Conservation (phyloP, 2,888 invertebrate genomes). For the Mythimna lalbum region DNA sequence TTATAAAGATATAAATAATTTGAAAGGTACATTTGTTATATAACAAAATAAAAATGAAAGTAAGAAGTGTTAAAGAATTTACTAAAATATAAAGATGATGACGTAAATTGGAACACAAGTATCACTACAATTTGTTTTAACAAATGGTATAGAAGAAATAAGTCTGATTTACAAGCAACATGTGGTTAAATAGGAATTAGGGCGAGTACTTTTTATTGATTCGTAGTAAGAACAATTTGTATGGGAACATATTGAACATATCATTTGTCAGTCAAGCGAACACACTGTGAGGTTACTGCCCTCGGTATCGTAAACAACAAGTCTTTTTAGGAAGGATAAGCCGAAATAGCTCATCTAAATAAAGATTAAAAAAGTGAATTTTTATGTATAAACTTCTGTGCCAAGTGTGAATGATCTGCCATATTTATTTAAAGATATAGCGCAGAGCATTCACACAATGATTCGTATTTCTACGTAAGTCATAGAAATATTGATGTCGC, state of each 20-base stretch:
- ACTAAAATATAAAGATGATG: conserved; percentile 17
- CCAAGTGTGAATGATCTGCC: conserved; percentile 61
- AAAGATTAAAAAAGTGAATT: conserved; percentile 41
- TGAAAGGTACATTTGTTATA: conserved; percentile 15
- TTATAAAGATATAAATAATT: not conserved
- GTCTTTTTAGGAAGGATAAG: conserved; percentile 71
- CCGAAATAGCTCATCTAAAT: conserved; percentile 72
- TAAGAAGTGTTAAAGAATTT: conserved; percentile 17
- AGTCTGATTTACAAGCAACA: conserved; percentile 33
- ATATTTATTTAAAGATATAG: conserved; percentile 43
- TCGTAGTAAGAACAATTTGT: conserved; percentile 45
- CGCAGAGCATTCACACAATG: conserved; percentile 35
- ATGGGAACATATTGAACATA: conserved; percentile 38
- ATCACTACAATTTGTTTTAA: not conserved
- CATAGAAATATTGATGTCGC: conserved; percentile 58
- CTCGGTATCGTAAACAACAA: conserved; percentile 75
- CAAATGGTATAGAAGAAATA: conserved; percentile 3
- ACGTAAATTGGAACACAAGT: conserved; percentile 3
- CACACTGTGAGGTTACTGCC: conserved; percentile 73
- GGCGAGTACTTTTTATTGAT: conserved; percentile 27
- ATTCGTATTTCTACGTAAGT: conserved; percentile 43
- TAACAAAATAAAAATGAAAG: conserved; percentile 46
- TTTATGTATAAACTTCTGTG: conserved; percentile 47
- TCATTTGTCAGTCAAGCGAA: conserved; percentile 51
- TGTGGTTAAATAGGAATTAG: conserved; percentile 42